Percentiles rank a stretch among this genome's conserved stretches.
phyloP scores from a whole-genome alignment of 2,113 vertebrate species.

The Columbina picui region DNA sequence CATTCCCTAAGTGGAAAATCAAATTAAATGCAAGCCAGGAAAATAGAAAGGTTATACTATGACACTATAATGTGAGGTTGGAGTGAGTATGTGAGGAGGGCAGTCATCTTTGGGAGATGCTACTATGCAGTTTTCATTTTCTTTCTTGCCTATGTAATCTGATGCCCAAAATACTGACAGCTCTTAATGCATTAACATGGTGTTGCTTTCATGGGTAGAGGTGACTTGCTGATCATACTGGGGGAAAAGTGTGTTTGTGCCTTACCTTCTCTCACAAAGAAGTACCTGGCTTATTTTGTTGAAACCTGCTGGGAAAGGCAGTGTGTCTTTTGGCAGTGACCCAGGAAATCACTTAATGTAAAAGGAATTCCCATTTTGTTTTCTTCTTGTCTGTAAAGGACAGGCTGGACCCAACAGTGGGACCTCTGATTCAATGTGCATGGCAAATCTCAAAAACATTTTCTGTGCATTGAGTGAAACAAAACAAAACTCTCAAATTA shows the following conservation, averaged over 20 bases:
- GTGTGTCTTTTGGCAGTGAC: background rate
- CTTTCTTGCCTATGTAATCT: background rate
- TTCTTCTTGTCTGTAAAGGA: background rate
- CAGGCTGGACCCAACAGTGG: fast-evolving
- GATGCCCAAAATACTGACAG: background rate
- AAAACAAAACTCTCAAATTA: background rate
- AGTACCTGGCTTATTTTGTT: background rate
- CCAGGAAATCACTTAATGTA: background rate
- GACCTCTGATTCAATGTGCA: background rate
- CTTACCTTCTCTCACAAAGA: background rate
- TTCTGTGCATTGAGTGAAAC: background rate
- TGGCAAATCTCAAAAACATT: background rate
- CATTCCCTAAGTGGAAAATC: slow-evolving; percentile 18
- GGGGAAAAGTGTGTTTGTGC: background rate
- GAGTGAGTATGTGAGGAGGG: background rate
- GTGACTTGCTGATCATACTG: background rate
- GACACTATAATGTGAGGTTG: background rate
- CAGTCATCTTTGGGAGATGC: background rate
- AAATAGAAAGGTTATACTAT: background rate
- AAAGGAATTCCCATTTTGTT: background rate
- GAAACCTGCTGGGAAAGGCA: background rate
- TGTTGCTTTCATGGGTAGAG: background rate
- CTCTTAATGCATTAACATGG: background rate
- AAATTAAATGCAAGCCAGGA: slow-evolving; percentile 8
- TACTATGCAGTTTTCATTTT: background rate